Conservation (phyloP, 2,797 vertebrate species). For the Nasua narica region DNA sequence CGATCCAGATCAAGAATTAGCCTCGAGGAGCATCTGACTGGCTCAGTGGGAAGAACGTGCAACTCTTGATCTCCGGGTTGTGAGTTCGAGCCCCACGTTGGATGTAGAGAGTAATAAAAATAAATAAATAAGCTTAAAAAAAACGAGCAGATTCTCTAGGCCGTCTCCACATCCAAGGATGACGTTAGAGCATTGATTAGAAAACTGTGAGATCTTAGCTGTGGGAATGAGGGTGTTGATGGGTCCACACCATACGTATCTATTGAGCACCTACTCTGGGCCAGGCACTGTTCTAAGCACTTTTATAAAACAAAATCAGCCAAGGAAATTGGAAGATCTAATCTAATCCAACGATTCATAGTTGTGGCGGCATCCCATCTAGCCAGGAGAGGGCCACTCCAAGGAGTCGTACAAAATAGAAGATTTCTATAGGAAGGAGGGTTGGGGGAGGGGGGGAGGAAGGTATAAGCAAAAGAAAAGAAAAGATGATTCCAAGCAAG, state of each 20-base stretch:
- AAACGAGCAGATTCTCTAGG: not conserved
- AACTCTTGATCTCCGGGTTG: too few species aligned
- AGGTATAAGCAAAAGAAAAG: not conserved
- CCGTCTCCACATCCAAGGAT: not conserved
- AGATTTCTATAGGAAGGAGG: not conserved
- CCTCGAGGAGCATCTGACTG: not conserved
- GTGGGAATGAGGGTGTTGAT: not conserved
- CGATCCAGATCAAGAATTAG: not conserved
- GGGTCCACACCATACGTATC: not conserved
- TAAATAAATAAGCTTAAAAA: not conserved
- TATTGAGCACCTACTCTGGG: not conserved
- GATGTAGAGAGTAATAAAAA: too few species aligned
- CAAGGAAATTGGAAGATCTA: not conserved
- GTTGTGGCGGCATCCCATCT: not conserved
- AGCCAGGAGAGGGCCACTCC: not conserved
- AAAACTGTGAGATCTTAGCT: not conserved
- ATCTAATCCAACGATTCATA: not conserved
- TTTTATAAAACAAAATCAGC: not conserved
- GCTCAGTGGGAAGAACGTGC: too few species aligned
- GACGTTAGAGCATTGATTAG: not conserved
- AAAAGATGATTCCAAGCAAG: not conserved
- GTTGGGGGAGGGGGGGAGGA: not conserved
- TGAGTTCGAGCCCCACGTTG: too few species aligned
- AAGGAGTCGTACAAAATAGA: not conserved
- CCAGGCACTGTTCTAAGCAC: not conserved